Conservation (phyloP, 2,888 invertebrate species). For the Chloromyia formosa region DNA sequence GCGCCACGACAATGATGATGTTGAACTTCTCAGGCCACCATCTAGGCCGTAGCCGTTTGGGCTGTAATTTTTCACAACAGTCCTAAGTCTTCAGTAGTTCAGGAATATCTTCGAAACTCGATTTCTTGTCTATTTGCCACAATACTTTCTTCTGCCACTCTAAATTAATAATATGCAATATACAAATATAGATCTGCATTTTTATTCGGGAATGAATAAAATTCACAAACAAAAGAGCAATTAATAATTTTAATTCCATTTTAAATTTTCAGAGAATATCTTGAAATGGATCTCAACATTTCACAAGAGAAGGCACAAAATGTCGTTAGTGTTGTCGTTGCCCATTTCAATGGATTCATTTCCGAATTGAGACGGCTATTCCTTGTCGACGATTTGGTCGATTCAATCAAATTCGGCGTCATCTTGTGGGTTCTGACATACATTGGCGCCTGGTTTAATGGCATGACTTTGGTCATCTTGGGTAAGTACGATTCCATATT, state of each 20-base stretch:
- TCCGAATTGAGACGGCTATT: constrained; percentile 90
- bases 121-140: too few relatives aligned
- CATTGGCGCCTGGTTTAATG: constrained; percentile 98
- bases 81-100: too few relatives aligned
- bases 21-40: too few relatives aligned
- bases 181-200: too few relatives aligned
- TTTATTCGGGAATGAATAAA: too few relatives aligned
- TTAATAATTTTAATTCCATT: constrained; percentile 45
- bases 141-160: too few relatives aligned
- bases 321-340: constrained; percentile 85
- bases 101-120: too few relatives aligned
- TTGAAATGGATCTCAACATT: constrained; percentile 87
- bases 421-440: constrained; percentile 97
- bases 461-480: constrained; percentile 96
- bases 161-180: too few relatives aligned
- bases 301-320: constrained; percentile 92
- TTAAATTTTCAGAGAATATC: constrained; percentile 71
- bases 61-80: too few relatives aligned
- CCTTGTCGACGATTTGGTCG: constrained; percentile 95
- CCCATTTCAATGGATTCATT: constrained; percentile 84
- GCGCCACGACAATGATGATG: too few relatives aligned
- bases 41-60: too few relatives aligned
- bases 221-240: too few relatives aligned
- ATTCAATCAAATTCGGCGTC: constrained; percentile 94
- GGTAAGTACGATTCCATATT: constrained; percentile 68